Evolutionary conservation across 1,140 invertebrate species (phyloP).

Genomic region (Brachionus koreanus): DNA sequence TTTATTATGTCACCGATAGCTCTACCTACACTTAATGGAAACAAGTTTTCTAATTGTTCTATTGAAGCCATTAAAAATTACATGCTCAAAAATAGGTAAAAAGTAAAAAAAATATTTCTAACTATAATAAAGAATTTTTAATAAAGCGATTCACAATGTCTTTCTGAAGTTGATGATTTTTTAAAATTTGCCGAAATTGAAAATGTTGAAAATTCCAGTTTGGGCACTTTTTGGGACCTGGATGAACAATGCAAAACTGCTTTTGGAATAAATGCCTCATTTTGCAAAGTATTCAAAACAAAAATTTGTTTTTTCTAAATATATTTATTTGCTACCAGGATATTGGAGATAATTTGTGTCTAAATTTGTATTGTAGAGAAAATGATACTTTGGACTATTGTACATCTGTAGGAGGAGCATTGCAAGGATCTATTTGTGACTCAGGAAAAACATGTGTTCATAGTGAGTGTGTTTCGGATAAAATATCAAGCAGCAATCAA

Average conservation of each 20-base stretch:
- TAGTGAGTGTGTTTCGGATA: background rate
- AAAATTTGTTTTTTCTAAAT: background rate
- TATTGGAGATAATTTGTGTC: background rate
- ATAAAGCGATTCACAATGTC: background rate
- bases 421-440: background rate
- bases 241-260: slow-evolving; percentile 6
- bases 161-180: background rate
- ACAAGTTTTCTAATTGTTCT: background rate
- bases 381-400: background rate
- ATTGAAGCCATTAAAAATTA: background rate
- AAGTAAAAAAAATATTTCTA: background rate
- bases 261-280: slow-evolving; percentile 10
- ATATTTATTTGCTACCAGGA: background rate
- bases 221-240: background rate
- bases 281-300: background rate
- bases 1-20: background rate
- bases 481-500: background rate
- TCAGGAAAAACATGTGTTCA: background rate
- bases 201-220: background rate
- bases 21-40: background rate
- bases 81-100: background rate
- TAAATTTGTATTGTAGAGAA: slow-evolving; percentile 10
- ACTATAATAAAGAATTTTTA: background rate
- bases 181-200: background rate
- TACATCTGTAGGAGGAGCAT: background rate